A percentile compares a stretch with the other conserved stretches of the same genome.
Conservation (phyloP, 2,888 invertebrate species). For the Fragum sueziense region DNA sequence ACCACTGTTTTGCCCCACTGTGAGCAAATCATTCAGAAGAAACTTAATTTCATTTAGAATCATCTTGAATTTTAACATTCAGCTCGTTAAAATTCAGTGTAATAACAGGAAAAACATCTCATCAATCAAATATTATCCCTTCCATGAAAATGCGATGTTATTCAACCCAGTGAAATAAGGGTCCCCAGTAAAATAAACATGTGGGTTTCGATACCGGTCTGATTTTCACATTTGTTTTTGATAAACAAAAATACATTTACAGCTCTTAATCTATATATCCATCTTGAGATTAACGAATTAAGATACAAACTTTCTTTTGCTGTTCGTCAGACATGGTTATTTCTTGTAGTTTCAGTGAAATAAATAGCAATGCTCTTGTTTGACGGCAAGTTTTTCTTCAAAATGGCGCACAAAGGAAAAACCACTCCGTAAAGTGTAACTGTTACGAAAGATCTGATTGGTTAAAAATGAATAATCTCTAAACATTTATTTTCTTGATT, state of each 20-base stretch:
- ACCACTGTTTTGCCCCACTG: too few relatives aligned
- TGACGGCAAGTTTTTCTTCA: slow-evolving; percentile 1
- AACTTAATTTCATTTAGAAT: too few relatives aligned
- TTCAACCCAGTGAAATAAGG: not conserved
- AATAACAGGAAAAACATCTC: too few relatives aligned
- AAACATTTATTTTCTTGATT: not conserved
- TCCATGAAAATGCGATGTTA: not conserved
- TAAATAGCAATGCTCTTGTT: too few relatives aligned
- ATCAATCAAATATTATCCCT: not conserved
- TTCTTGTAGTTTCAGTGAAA: not conserved
- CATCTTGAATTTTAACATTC: too few relatives aligned
- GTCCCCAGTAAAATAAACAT: not conserved
- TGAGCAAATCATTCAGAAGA: too few relatives aligned
- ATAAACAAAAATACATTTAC: not conserved
- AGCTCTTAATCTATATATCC: not conserved
- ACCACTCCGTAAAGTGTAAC: slow-evolving; percentile 14
- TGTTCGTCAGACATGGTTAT: slow-evolving; percentile 46
- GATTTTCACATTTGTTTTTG: not conserved
- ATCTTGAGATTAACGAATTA: too few relatives aligned
- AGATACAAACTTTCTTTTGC: not conserved
- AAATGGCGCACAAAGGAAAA: slow-evolving; percentile 61
- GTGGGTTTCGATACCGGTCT: not conserved
- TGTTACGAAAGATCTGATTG: slow-evolving; percentile 25
- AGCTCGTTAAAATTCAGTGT: too few relatives aligned
- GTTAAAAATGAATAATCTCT: slow-evolving; percentile 10